These are phyloP conservation scores for Tilapia sparmanii DNA, from an alignment of 2,113 vertebrate genomes.

Conservation along the genomic window DNA sequence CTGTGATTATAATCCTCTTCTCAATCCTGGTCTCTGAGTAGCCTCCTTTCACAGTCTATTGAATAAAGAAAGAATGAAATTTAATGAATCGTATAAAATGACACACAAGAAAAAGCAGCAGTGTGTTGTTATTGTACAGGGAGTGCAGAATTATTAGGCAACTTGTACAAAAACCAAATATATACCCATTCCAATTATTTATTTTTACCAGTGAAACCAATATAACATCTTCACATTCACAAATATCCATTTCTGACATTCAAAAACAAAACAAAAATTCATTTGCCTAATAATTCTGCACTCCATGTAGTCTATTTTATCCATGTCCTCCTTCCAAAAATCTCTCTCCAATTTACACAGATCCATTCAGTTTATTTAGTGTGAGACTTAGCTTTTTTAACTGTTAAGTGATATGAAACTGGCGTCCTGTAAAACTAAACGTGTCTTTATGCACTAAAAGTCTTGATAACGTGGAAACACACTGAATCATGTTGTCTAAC, in stretches of 20 bases:
- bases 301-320: neutral
- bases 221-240: too few species aligned
- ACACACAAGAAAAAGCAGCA: neutral
- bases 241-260: too few species aligned
- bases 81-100: neutral
- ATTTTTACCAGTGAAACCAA: too few species aligned
- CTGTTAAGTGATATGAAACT: neutral
- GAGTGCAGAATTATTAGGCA: too few species aligned
- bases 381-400: neutral
- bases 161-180: too few species aligned
- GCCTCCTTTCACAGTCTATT: slow-evolving; percentile 96
- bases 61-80: neutral
- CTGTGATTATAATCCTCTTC: slow-evolving; percentile 97
- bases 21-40: slow-evolving; percentile 98
- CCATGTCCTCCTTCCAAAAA: neutral
- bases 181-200: too few species aligned
- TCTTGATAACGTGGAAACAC: neutral
- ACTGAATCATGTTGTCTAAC: neutral
- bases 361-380: neutral
- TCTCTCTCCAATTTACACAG: neutral
- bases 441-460: neutral
- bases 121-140: accelerated
- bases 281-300: too few species aligned
- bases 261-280: too few species aligned
- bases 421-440: accelerated